Base-by-base conservation (phyloP, 2,888 invertebrate species). In the Rhagium mordax region DNA sequence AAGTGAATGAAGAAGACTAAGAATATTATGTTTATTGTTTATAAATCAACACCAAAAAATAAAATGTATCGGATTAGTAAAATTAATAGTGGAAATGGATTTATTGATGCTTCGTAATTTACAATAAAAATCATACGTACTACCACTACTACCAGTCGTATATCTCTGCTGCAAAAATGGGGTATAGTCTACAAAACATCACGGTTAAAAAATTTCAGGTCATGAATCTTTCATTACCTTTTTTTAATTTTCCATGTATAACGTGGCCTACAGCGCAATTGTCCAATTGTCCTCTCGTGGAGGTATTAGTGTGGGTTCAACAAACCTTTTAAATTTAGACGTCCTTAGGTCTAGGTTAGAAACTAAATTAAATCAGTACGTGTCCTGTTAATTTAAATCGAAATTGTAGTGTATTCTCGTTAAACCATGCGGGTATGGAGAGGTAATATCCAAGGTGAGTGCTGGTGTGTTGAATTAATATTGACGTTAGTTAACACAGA, bases 281-380 rank as follows among this genome's bases (percentile, higher is more conserved):
- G n/a, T n/a, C n/a, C n/a, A n/a, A n/a, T n/a, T 47, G 33, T 21
- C 61, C 20, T 20, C 51, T 20, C 51, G 51, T 51, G 10, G 5
- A 51, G 8, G 16, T 51, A 51, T 8, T 18, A 51, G 51, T 51
- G 20, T 18, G 18, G 3, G 65, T 51, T 65, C 53, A 65, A 65
- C 51, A 65, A 66, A 66, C 33, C 21, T 66, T 66, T 66, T 55
- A 33, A 55, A 66, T 41, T 33, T 41, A 66, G 55, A 66, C 55
- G 53, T 53, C 47, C 67, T 67, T 27, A 67, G 24, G 57, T 67
- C 57, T 47, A 67, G 55, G 67, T 67, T 57, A 57, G 18, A 67
- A 24, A 47, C 67, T 20, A 47, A 47, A 47, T 57, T 33, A 29
- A 53, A 65, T 65, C 16, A 53, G 24, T 49, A 53, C 18, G 20